Conservation (phyloP, 2,797 vertebrate species). For the Tragelaphus oryx region DNA sequence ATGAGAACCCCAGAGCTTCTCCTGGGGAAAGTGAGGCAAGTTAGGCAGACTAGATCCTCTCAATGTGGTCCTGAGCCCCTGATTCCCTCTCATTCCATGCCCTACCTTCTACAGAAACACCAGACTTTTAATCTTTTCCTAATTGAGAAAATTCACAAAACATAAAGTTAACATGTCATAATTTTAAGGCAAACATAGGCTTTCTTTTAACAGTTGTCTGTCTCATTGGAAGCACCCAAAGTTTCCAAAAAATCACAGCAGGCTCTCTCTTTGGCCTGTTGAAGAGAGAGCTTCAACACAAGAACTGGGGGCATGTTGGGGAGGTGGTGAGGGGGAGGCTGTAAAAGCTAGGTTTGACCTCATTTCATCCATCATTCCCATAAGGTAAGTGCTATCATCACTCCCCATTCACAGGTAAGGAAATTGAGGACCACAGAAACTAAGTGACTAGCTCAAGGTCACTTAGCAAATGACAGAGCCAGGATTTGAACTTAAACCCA, state of each 20-base stretch:
- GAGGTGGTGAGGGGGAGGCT: background rate
- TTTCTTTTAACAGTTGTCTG: conserved; percentile 21
- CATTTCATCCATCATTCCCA: background rate
- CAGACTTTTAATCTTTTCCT: background rate
- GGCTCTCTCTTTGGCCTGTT: background rate
- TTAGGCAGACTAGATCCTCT: background rate
- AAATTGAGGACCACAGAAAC: background rate
- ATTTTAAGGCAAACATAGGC: background rate
- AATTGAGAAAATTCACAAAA: background rate
- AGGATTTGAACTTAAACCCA: conserved; percentile 9
- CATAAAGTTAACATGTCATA: conserved; percentile 8
- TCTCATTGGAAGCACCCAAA: background rate
- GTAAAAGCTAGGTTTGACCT: background rate
- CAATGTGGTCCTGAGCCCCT: background rate
- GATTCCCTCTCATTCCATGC: background rate
- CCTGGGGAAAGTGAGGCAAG: conserved; percentile 10
- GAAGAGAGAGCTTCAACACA: background rate
- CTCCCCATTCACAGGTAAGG: background rate
- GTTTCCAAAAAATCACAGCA: conserved; percentile 19
- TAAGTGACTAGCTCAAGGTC: conserved; percentile 1
- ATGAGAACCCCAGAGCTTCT: conserved; percentile 51
- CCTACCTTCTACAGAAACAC: background rate
- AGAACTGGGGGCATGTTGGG: background rate
- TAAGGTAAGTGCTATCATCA: background rate
- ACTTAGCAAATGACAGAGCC: conserved; percentile 25